phyloP scores from a whole-genome alignment of 53 echinoderm and acorn worm genomes.

The Holothuria leucospilota region DNA sequence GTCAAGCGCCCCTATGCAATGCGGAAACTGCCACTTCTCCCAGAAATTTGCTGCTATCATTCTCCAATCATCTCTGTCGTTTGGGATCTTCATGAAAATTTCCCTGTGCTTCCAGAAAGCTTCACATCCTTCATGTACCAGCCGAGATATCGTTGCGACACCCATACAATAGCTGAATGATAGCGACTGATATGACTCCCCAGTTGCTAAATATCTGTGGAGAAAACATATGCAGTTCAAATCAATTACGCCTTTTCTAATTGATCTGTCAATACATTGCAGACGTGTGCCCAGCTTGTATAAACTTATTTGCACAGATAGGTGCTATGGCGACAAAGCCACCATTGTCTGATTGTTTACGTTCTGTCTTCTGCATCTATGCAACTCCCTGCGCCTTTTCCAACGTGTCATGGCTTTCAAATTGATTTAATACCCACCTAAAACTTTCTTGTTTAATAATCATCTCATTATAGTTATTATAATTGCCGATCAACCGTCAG shows the following conservation, averaged over 20 bases:
- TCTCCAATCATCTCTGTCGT: conserved; percentile 11
- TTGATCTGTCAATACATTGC: not conserved
- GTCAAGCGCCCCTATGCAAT: not conserved
- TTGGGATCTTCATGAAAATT: conserved; percentile 45
- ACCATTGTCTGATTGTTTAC: too few relatives aligned
- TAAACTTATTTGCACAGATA: too few relatives aligned
- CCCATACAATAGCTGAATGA: not conserved
- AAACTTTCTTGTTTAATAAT: too few relatives aligned
- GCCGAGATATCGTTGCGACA: not conserved
- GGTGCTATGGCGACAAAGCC: too few relatives aligned
- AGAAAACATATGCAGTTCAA: not conserved
- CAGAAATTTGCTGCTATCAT: conserved; percentile 23
- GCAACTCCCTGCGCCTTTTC: too few relatives aligned
- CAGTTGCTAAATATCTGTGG: not conserved
- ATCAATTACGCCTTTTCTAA: not conserved
- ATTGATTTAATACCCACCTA: too few relatives aligned
- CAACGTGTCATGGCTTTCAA: too few relatives aligned
- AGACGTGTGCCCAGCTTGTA: not conserved
- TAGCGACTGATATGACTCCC: not conserved
- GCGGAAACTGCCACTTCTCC: conserved; percentile 21
- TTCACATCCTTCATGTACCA: conserved; percentile 2
- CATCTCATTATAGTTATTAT: too few relatives aligned
- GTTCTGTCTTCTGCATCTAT: too few relatives aligned
- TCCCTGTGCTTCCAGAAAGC: conserved; percentile 29
- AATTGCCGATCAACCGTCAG: too few relatives aligned